A percentile compares a stretch with the other conserved stretches of the same genome.
Conservation (phyloP, 1,140 invertebrate species). For the Dreissena rostriformis region DNA sequence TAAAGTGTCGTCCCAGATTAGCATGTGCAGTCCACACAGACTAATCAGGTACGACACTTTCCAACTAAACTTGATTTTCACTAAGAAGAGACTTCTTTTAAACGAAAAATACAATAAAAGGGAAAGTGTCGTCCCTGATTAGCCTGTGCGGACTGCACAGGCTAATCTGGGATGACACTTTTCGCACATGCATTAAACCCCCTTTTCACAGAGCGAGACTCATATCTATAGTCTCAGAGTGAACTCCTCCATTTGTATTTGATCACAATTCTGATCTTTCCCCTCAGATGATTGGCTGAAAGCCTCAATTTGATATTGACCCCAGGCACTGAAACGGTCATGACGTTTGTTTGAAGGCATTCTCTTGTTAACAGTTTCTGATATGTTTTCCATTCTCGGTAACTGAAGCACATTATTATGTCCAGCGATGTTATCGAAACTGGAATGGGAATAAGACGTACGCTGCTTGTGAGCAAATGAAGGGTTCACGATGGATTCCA, state of each 20-base stretch:
- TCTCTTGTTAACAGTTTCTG: conserved; percentile 28
- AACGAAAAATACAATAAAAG: too few species aligned
- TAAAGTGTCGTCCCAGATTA: too few species aligned
- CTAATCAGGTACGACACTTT: too few species aligned
- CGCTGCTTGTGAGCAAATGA: background rate
- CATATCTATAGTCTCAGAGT: background rate
- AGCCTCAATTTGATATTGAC: too few species aligned
- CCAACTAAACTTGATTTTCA: too few species aligned
- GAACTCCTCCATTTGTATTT: background rate
- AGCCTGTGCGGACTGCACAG: too few species aligned
- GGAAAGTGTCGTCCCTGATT: too few species aligned
- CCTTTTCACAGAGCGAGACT: background rate
- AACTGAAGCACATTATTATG: conserved; percentile 13
- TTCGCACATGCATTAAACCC: background rate
- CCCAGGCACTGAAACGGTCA: too few species aligned
- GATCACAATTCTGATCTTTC: background rate
- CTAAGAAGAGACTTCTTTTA: too few species aligned
- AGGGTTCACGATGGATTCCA: conserved; percentile 73
- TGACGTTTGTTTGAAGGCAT: background rate
- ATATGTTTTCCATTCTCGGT: conserved; percentile 47
- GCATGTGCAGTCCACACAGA: too few species aligned
- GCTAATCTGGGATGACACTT: too few species aligned
- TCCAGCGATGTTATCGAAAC: conserved; percentile 31
- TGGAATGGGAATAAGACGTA: conserved; percentile 12
- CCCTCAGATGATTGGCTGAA: too few species aligned